Percentiles rank a stretch among this genome's conserved stretches.
Evolutionary conservation across 1,140 invertebrate genomes (phyloP).

Genomic region (Atta colombica): DNA sequence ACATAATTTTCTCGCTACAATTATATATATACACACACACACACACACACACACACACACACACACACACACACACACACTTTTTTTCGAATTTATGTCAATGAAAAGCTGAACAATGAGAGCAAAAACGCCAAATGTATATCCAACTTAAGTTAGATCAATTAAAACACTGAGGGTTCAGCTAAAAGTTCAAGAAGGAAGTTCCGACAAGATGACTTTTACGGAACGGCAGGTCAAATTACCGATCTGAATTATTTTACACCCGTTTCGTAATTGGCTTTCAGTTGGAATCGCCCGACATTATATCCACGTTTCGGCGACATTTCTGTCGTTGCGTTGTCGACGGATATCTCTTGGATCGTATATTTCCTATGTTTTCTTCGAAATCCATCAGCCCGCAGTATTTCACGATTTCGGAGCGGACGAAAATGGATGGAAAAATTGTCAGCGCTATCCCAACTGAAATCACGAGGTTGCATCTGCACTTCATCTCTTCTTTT

Average conservation of each 20-base stretch:
- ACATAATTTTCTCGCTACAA: background rate
- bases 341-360: conserved; percentile 33
- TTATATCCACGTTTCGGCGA: conserved; percentile 39
- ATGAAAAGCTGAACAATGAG: conserved; percentile 1
- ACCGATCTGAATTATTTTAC: conserved; percentile 55
- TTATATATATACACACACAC: too few species aligned
- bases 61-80: too few species aligned
- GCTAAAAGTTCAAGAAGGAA: conserved; percentile 20
- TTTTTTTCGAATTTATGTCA: conserved; percentile 15
- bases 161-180: conserved; percentile 38
- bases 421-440: conserved; percentile 60
- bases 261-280: conserved; percentile 41
- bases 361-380: conserved; percentile 57
- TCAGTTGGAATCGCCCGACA: conserved; percentile 44
- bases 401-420: conserved; percentile 55
- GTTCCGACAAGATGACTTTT: conserved; percentile 37
- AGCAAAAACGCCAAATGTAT: background rate
- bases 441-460: conserved; percentile 25
- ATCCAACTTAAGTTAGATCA: conserved; percentile 13
- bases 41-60: too few species aligned
- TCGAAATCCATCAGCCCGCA: conserved; percentile 55
- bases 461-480: conserved; percentile 56
- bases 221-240: conserved; percentile 24
- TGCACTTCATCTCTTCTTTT: conserved; percentile 38
- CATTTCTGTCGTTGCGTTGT: conserved; percentile 37